Base-by-base conservation (phyloP, 2,113 vertebrate species). In the Notarius lentiginosus region DNA sequence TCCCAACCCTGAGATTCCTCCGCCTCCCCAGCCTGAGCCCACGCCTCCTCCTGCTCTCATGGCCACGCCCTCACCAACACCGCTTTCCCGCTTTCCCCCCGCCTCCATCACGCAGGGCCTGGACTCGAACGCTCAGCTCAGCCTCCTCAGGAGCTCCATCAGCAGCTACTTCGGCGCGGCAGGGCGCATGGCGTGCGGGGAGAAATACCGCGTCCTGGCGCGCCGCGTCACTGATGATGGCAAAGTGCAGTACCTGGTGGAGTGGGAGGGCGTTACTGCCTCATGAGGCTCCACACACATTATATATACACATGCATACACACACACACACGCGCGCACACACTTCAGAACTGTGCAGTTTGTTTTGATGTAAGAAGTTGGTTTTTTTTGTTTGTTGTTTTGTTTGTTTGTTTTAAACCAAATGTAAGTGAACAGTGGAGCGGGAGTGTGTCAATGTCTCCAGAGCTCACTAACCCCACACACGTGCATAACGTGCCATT, bases 161-260 rank as follows among this genome's bases (percentile, higher is more conserved):
- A 99, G 97, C 94, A 99, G 96, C 94, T 99, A 99, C 85, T 99
- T 99, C 88, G 98, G 98, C 92, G 97, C 97, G 82, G 97, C 98
- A 9, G 98, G 98, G 88, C 97, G 98, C 91, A 96, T 99, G 96
- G 97, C 97, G 61, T 99, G 98, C 85, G 98, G 98, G 18, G 98
- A 99, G 91, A 99, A 99, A 88, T 99, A 99, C 90, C 96, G 97
- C 84, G 96, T 99, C 60, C 92, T 99, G 92, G 98, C 98, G 92
- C 96, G 98, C 79, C 95, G 98, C 80, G 96, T 99, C 93, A 99
- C 98, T 0, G 95, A 98, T 61, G 98, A 99, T 51, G 98, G 98
- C 76, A 99, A 99, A 94, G 98, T 99, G 94, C 97, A 99, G 97
- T 99, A 99, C 91, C 96, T 99, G 91, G 97, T 99, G 93, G 97